Evolutionary conservation across 1,140 invertebrate species (phyloP).

Genomic region (Papilio dardanus): DNA sequence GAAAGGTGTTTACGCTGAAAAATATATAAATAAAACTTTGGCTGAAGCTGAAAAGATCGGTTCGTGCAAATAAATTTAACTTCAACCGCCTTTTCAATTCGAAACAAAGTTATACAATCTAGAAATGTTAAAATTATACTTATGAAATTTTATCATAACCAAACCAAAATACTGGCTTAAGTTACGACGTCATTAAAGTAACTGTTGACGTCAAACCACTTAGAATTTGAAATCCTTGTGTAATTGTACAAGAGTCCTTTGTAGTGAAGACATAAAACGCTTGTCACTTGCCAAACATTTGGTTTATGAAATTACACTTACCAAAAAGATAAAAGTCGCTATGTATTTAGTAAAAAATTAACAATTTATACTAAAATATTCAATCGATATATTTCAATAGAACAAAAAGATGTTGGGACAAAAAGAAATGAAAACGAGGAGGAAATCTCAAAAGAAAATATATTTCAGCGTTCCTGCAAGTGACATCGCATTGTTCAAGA

Average conservation of each 20-base stretch:
- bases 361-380: too few relatives aligned
- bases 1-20: constrained; percentile 23
- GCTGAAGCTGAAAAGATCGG: background rate
- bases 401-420: background rate
- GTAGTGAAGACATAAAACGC: background rate
- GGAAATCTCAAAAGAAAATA: background rate
- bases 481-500: constrained; percentile 20
- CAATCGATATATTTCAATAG: background rate
- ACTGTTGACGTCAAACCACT: background rate
- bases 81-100: constrained; percentile 6
- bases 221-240: background rate
- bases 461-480: background rate
- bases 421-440: background rate
- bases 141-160: background rate
- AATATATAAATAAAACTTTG: constrained; percentile 23
- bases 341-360: background rate
- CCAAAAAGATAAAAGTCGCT: background rate
- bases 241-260: background rate
- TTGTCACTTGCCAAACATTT: background rate
- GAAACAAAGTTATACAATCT: background rate
- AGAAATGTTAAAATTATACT: background rate
- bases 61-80: constrained; percentile 15
- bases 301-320: background rate
- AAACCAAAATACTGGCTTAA: background rate
- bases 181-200: background rate